Conservation (phyloP, 2,797 vertebrate species). For the Halcyon smyrnensis region DNA sequence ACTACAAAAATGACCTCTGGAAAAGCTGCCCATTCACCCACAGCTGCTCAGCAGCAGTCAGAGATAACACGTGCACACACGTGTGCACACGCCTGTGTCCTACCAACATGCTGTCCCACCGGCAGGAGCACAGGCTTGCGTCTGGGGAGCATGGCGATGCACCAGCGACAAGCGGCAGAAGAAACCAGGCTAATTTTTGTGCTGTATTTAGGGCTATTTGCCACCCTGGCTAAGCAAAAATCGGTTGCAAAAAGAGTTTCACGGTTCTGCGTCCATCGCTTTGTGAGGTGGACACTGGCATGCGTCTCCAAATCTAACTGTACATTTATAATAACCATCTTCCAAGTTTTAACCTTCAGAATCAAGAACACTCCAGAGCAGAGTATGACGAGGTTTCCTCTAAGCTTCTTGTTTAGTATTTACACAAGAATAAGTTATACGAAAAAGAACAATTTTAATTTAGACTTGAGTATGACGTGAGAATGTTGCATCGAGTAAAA, state of each 20-base stretch:
- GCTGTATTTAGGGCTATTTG: neutral
- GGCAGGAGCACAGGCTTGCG: accelerated
- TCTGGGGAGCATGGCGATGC: accelerated
- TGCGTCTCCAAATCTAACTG: neutral
- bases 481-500: neutral
- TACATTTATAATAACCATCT: neutral
- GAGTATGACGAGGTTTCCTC: neutral
- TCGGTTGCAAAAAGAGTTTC: neutral
- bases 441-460: neutral
- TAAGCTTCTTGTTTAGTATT: neutral
- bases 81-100: too few relatives aligned
- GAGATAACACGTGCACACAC: accelerated
- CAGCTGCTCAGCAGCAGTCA: neutral
- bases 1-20: neutral
- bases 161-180: neutral
- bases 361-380: neutral
- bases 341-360: neutral
- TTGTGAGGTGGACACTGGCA: neutral
- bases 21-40: neutral
- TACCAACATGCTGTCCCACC: neutral
- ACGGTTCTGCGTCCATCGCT: neutral
- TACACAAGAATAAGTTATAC: neutral
- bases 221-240: neutral
- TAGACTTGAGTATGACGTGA: neutral
- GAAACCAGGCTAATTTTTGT: neutral